Evolutionary conservation across 2,888 invertebrate genomes (phyloP), one percentile per base, ranked within the genome.

Genomic region (Aromia moschata): DNA sequence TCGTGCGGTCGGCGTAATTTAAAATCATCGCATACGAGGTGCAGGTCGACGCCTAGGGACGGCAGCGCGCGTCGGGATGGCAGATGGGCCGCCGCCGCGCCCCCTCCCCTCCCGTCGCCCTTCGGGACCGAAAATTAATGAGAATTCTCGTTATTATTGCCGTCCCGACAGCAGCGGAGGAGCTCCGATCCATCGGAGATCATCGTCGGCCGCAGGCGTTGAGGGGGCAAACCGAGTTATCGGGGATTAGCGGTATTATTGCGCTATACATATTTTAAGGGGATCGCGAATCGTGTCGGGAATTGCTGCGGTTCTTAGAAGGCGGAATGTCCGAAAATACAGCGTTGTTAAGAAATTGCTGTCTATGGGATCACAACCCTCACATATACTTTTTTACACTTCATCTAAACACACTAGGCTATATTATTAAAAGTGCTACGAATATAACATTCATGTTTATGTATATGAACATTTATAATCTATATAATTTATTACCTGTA

Each of bases 121-220:
- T 57, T 33, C 45, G 70, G 69, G 70, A 68, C 66, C 62, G 56
- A 69, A 71, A 75, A 75, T 76, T 77, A 77, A 77, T 76, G 77
- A 75, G 74, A 75, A 76, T 74, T 65, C 73, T 72, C 73, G 77
- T 76, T 77, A 77, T 75, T 74, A 77, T 75, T 74, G 74, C 74
- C 66, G 41, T 62, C 68, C 59, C 59, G 68, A 68, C 70, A 69
- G 68, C 68, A 62, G 70, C 65, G 56, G 67, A 67, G 60, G 69
- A 68, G 70, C 64, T 73, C 71, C 70, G 72, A 73, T 75, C n/a
- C n/a, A n/a, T 74, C 64, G 70, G 70, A 69, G 70, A 72, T 73
- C 72, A 73, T 69, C 70, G 38, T 41, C 31, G 38, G 56, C 57
- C 51, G 59, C 54, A 51, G 47, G 47, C 62, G 25, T 25, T 25